These are phyloP conservation scores for Drosophila paramelanica DNA, from an alignment of 2,888 invertebrate species.

Conservation along the genomic window DNA sequence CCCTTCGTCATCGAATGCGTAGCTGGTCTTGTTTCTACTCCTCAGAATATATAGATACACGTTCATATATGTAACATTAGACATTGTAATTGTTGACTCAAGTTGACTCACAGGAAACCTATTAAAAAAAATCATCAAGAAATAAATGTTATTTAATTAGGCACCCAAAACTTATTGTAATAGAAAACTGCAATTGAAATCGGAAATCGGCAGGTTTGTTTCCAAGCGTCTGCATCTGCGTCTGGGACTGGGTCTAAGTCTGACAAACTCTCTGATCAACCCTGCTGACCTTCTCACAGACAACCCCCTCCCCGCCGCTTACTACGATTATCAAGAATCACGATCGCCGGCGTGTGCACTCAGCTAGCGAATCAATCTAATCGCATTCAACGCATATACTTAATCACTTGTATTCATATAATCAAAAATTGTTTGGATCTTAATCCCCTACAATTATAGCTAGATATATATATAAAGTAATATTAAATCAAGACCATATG, in stretches of 20 bases:
- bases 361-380: slow-evolving; percentile 17
- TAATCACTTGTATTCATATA: slow-evolving; percentile 13
- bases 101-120: slow-evolving; percentile 24
- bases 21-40: slow-evolving; percentile 5
- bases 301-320: neutral
- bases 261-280: slow-evolving; percentile 22
- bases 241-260: slow-evolving; percentile 10
- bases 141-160: neutral
- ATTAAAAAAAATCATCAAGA: neutral
- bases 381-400: slow-evolving; percentile 13
- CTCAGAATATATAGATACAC: neutral
- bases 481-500: neutral
- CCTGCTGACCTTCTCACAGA: slow-evolving; percentile 4
- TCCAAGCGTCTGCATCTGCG: neutral
- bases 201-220: slow-evolving; percentile 24
- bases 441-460: neutral
- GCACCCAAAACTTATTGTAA: neutral
- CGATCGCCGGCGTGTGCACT: slow-evolving; percentile 33
- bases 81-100: slow-evolving; percentile 9
- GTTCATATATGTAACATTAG: neutral
- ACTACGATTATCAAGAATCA: slow-evolving; percentile 37
- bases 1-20: slow-evolving; percentile 18
- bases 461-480: neutral
- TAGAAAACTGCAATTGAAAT: slow-evolving; percentile 4
- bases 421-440: neutral